phyloP scores from a whole-genome alignment of 1,140 invertebrate genomes.

The Lasaia peninsularis region DNA sequence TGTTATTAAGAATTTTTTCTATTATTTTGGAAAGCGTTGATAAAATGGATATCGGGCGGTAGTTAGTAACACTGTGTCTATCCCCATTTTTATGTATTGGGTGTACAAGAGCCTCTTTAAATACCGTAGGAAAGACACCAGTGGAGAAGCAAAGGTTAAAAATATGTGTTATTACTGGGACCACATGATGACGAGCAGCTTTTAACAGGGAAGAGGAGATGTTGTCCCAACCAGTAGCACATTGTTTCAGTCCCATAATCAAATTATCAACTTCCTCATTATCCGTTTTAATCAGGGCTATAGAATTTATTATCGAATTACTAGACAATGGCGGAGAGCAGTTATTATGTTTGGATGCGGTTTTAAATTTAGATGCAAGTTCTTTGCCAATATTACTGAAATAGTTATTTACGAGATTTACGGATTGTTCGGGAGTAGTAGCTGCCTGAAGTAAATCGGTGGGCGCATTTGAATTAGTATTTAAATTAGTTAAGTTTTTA shows the following conservation, averaged over 20 bases:
- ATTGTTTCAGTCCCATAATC: conserved; percentile 21
- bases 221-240: conserved; percentile 23
- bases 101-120: neutral
- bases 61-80: neutral
- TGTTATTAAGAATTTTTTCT: neutral
- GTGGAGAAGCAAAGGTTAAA: too few relatives aligned
- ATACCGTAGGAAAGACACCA: neutral
- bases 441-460: conserved; percentile 5
- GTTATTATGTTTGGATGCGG: neutral
- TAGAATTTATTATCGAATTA: conserved; percentile 13
- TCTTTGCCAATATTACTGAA: conserved; percentile 21
- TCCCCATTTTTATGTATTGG: neutral
- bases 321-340: neutral
- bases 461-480: neutral
- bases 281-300: conserved; percentile 24
- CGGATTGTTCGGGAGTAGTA: conserved; percentile 3
- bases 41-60: neutral
- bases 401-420: conserved; percentile 18
- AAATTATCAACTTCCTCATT: conserved; percentile 15
- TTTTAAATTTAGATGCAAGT: conserved; percentile 11
- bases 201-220: conserved; percentile 15
- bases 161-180: too few relatives aligned
- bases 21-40: conserved; percentile 1
- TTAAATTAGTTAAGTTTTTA: conserved; percentile 14
- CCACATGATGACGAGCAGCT: neutral